Evolutionary conservation across 1,140 invertebrate species (phyloP).

Genomic region (Nymphalis io): DNA sequence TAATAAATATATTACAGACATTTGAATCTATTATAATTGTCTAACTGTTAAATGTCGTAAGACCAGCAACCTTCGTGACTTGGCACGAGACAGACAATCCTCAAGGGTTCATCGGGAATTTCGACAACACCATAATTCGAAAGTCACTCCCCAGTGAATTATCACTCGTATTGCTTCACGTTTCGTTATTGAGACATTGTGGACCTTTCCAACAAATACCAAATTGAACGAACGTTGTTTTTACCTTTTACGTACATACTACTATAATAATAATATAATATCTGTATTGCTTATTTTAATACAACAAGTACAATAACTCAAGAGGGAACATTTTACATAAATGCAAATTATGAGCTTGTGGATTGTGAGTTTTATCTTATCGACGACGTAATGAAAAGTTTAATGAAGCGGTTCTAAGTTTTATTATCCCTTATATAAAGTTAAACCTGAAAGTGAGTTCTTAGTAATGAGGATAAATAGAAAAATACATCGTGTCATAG

Average conservation of each 20-base stretch:
- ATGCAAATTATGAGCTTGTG: conserved; percentile 12
- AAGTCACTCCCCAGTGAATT: conserved; percentile 37
- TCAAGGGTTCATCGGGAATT: conserved; percentile 23
- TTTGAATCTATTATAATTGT: neutral
- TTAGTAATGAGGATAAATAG: conserved; percentile 19
- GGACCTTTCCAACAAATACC: neutral
- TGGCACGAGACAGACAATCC: conserved; percentile 16
- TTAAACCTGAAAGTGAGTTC: conserved; percentile 1
- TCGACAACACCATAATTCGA: conserved; percentile 31
- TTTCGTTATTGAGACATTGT: conserved; percentile 5
- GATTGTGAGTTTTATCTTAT: conserved; percentile 18
- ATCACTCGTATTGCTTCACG: conserved; percentile 23
- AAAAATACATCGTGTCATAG: conserved; percentile 17
- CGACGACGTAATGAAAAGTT: conserved; percentile 13
- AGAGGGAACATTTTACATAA: conserved; percentile 10
- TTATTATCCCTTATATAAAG: conserved; percentile 18
- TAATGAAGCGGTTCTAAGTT: conserved; percentile 18
- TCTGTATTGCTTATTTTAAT: too few relatives aligned
- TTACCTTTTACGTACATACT: too few relatives aligned
- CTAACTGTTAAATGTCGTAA: neutral
- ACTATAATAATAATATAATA: too few relatives aligned
- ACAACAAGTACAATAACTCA: neutral
- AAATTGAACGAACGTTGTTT: neutral
- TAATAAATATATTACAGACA: neutral
- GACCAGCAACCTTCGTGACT: conserved; percentile 16